Conservation (phyloP, 1,140 invertebrate species). For the Paraescarpia echinospica region DNA sequence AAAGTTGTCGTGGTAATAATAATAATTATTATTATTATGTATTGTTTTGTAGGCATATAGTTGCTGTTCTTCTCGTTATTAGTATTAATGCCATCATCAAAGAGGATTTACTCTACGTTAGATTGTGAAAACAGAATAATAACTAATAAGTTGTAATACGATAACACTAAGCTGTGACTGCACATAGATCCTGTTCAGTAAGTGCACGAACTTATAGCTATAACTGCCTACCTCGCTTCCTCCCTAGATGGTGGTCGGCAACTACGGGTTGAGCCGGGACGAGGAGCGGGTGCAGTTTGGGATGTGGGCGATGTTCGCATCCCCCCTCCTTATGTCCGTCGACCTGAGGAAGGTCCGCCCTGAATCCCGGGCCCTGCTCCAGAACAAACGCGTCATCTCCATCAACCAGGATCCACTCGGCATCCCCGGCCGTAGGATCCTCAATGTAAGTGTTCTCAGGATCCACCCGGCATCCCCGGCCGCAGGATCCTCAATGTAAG, state of each 20-base stretch:
- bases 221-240: too few species aligned
- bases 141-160: background rate
- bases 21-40: background rate
- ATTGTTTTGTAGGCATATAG: background rate
- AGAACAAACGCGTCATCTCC: conserved; percentile 89
- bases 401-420: conserved; percentile 92
- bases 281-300: conserved; percentile 58
- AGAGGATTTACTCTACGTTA: background rate
- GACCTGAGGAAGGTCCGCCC: conserved; percentile 75
- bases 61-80: background rate
- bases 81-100: too few species aligned
- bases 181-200: too few species aligned
- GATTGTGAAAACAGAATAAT: background rate
- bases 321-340: conserved; percentile 60
- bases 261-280: conserved; percentile 35
- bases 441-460: too few species aligned
- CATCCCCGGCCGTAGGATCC: too few species aligned
- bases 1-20: too few species aligned
- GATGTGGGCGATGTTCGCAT: conserved; percentile 58
- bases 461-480: too few species aligned
- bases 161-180: too few species aligned
- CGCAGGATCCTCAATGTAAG: too few species aligned
- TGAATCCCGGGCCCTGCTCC: conserved; percentile 87
- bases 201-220: too few species aligned
- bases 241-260: conserved; percentile 27